Percentiles rank a stretch among this genome's conserved stretches.
Conservation (phyloP, 2,888 invertebrate species). For the Stenotaenia linearis region DNA sequence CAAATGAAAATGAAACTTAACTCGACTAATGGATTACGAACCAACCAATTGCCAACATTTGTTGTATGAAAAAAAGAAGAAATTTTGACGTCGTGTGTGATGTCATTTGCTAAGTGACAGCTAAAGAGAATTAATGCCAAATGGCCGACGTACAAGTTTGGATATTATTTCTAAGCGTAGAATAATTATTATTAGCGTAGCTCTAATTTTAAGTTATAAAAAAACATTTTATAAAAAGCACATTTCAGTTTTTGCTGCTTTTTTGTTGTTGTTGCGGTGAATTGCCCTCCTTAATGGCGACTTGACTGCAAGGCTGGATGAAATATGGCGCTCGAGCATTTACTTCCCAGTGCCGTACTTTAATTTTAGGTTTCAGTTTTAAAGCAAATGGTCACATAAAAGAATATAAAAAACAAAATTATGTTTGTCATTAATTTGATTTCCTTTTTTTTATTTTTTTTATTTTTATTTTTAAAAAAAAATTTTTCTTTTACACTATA, state of each 20-base stretch:
- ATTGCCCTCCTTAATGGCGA: constrained; percentile 26
- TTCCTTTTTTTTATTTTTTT: background rate
- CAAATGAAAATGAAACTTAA: constrained; percentile 24
- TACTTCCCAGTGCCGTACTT: background rate
- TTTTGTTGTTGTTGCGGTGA: background rate
- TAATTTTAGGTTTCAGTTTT: constrained; percentile 1
- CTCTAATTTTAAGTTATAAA: background rate
- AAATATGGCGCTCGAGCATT: constrained; percentile 11
- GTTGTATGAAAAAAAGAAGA: background rate
- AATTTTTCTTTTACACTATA: too few species aligned
- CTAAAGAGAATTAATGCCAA: constrained; percentile 24
- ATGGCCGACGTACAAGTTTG: background rate
- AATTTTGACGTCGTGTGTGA: background rate
- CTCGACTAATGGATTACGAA: constrained; percentile 24
- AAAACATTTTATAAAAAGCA: too few species aligned
- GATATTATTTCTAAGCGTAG: background rate
- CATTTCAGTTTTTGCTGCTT: background rate
- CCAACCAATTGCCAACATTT: constrained; percentile 18
- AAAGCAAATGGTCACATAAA: background rate
- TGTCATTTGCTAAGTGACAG: constrained; percentile 26
- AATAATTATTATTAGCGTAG: background rate
- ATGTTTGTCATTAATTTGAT: background rate
- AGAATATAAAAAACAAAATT: constrained; percentile 8
- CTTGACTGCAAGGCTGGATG: background rate
- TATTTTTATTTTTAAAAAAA: background rate